A percentile compares a stretch with the other conserved stretches of the same genome.
Evolutionary conservation across 2,113 vertebrate species (phyloP).

Genomic region (Balaeniceps rex): DNA sequence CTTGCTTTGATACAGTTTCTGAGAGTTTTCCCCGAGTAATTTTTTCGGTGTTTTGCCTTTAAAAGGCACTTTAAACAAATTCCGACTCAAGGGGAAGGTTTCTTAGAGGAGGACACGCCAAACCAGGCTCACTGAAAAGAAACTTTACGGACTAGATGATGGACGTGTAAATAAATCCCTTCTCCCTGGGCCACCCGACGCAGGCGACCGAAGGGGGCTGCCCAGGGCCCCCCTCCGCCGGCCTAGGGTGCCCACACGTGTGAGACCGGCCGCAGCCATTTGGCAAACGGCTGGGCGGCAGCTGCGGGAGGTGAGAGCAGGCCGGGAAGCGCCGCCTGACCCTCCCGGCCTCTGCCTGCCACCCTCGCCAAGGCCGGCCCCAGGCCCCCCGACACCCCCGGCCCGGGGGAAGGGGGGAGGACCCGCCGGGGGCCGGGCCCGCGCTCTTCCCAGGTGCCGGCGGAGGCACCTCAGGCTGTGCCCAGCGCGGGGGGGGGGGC

Average conservation of each 20-base stretch:
- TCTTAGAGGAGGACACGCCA: background rate
- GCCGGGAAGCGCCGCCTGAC: background rate
- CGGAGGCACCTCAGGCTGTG: background rate
- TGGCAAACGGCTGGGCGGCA: background rate
- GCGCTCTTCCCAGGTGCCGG: background rate
- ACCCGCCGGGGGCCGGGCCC: background rate
- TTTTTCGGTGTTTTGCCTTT: background rate
- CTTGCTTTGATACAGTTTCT: background rate
- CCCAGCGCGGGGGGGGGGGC: background rate
- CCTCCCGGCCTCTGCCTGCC: background rate
- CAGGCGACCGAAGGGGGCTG: background rate
- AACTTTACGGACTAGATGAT: background rate
- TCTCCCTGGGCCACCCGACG: background rate
- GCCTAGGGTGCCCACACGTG: background rate
- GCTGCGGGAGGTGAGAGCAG: background rate
- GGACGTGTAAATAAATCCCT: background rate
- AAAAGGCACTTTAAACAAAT: background rate
- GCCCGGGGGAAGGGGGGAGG: background rate
- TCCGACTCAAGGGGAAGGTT: background rate
- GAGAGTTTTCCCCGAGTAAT: background rate
- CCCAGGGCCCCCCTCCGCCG: background rate
- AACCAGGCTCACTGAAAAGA: background rate
- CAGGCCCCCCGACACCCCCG: background rate
- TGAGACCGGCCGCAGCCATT: conserved; percentile 10
- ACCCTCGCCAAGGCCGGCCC: background rate